phyloP scores from a whole-genome alignment of 2,888 invertebrate genomes.

The Crematogaster levior region DNA sequence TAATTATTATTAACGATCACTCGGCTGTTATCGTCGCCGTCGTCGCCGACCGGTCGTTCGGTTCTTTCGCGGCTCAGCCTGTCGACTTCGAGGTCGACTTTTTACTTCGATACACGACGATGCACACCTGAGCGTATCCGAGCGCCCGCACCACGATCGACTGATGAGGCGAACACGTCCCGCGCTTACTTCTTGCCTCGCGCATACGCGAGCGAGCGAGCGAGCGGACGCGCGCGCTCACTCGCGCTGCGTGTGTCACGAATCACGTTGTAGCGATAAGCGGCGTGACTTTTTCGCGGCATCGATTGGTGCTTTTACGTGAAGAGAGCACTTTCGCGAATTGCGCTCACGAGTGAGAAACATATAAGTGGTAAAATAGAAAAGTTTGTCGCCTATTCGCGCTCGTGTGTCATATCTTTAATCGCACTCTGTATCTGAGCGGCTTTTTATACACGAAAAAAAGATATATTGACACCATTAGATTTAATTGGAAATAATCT shows the following conservation, averaged over 20 bases:
- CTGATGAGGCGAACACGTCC: slow-evolving; percentile 65
- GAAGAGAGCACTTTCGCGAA: too few relatives aligned
- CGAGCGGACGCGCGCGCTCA: slow-evolving; percentile 15
- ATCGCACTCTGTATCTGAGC: too few relatives aligned
- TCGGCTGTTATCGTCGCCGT: not conserved
- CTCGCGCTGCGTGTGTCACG: slow-evolving; percentile 6
- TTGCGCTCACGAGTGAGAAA: too few relatives aligned
- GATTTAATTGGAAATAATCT: too few relatives aligned
- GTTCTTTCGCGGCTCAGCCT: not conserved
- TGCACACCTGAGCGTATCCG: slow-evolving; percentile 68
- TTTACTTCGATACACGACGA: slow-evolving; percentile 21
- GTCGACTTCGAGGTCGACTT: not conserved
- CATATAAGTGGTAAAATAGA: too few relatives aligned
- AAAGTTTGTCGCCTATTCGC: too few relatives aligned
- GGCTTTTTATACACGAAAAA: too few relatives aligned
- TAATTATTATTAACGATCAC: slow-evolving; percentile 23
- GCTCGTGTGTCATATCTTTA: too few relatives aligned
- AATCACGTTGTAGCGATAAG: slow-evolving; percentile 14
- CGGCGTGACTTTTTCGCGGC: slow-evolving; percentile 2
- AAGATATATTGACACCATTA: too few relatives aligned
- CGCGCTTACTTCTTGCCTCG: slow-evolving; percentile 67
- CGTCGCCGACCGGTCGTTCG: not conserved
- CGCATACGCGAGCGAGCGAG: slow-evolving; percentile 42
- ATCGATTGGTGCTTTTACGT: too few relatives aligned
- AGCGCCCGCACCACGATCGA: slow-evolving; percentile 68